A percentile compares a stretch with the other conserved stretches of the same genome.
phyloP scores from a whole-genome alignment of 2,113 vertebrate genomes.

The Phycodurus eques region DNA sequence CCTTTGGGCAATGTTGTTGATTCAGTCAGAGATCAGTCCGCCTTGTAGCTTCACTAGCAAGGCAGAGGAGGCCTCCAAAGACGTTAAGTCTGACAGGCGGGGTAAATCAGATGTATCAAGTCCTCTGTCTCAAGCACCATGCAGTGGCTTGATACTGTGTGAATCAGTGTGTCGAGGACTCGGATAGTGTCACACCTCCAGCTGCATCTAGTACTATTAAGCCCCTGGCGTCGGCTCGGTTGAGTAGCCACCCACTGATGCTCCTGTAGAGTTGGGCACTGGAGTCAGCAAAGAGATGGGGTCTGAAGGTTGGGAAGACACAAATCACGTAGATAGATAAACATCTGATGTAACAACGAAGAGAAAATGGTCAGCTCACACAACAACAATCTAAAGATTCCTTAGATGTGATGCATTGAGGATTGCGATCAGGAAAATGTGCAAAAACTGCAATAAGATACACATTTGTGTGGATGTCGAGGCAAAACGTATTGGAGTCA shows the following conservation, averaged over 20 bases:
- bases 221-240: slow-evolving; percentile 48
- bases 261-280: slow-evolving; percentile 32
- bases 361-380: slow-evolving; percentile 6
- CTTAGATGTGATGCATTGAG: slow-evolving; percentile 12
- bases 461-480: slow-evolving; percentile 14
- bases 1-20: slow-evolving; percentile 53
- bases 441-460: slow-evolving; percentile 17
- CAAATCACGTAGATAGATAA: slow-evolving; percentile 17
- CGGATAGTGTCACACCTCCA: slow-evolving; percentile 61
- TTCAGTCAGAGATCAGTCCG: slow-evolving; percentile 35
- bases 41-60: slow-evolving; percentile 29
- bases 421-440: slow-evolving; percentile 13
- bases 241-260: slow-evolving; percentile 48
- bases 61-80: slow-evolving; percentile 47
- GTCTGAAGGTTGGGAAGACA: slow-evolving; percentile 28
- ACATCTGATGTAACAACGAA: slow-evolving; percentile 8
- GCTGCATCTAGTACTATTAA: slow-evolving; percentile 41
- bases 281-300: slow-evolving; percentile 39
- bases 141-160: slow-evolving; percentile 62
- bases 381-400: slow-evolving; percentile 6
- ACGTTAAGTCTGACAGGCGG: slow-evolving; percentile 60
- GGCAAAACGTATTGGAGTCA: slow-evolving; percentile 13
- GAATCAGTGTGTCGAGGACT: slow-evolving; percentile 56
- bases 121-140: slow-evolving; percentile 61
- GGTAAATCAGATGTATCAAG: slow-evolving; percentile 60